Evolutionary conservation across 2,888 invertebrate species (phyloP).

Genomic region (Perithous albicinctus): DNA sequence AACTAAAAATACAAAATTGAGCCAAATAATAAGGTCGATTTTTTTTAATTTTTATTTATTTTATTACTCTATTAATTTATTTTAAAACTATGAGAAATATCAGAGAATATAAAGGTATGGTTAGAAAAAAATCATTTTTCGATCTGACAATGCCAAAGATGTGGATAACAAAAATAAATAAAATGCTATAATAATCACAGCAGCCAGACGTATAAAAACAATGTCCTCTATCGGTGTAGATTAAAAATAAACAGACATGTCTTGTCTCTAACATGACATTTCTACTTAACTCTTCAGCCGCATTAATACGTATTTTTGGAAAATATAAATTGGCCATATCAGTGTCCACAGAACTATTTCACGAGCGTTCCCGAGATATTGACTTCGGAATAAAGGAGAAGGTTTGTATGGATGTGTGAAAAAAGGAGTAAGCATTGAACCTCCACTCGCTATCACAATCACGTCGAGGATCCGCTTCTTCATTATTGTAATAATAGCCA

Average conservation of each 20-base stretch:
- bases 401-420: no score
- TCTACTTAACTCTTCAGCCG: no score
- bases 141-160: no score
- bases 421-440: slow-evolving; percentile 10
- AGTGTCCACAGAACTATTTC: not conserved
- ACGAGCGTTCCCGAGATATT: not conserved
- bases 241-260: not conserved
- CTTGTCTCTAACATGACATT: not conserved
- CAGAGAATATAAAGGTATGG: no score
- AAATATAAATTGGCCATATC: not conserved
- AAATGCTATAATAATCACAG: not conserved
- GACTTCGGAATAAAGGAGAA: not conserved
- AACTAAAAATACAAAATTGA: no score
- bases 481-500: slow-evolving; percentile 12
- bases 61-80: no score
- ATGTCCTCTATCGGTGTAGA: not conserved
- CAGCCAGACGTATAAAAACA: not conserved
- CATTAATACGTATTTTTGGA: not conserved
- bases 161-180: not conserved
- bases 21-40: no score
- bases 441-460: slow-evolving; percentile 2
- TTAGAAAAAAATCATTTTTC: no score
- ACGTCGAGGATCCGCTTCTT: not conserved
- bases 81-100: no score
- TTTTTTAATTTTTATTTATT: no score